Percentiles rank a stretch among this genome's conserved stretches.
Conservation (phyloP, 1,140 invertebrate genomes). For the Achroia grisella region DNA sequence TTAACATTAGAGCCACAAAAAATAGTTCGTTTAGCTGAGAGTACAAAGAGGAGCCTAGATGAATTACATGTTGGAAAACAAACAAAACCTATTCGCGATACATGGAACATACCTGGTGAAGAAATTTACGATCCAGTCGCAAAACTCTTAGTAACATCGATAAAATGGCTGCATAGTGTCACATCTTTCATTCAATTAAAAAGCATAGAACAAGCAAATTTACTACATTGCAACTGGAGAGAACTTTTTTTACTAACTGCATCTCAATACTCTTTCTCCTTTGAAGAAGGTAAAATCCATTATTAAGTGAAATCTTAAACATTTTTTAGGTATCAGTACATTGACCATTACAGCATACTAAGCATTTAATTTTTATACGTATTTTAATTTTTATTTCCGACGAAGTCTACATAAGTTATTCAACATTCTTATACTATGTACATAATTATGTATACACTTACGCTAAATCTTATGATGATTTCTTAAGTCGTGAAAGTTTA, state of each 20-base stretch:
- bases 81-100: background rate
- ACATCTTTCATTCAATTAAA: constrained; percentile 84
- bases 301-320: too few species aligned
- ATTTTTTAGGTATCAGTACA: too few species aligned
- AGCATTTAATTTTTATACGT: too few species aligned
- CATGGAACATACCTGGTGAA: constrained; percentile 2
- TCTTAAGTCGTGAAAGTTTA: too few species aligned
- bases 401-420: too few species aligned
- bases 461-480: too few species aligned
- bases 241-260: constrained; percentile 89
- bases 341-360: too few species aligned
- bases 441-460: too few species aligned
- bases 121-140: constrained; percentile 82
- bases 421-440: too few species aligned
- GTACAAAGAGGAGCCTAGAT: constrained; percentile 8
- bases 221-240: constrained; percentile 87
- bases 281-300: constrained; percentile 81
- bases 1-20: constrained; percentile 16
- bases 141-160: constrained; percentile 83
- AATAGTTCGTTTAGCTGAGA: constrained; percentile 33
- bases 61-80: constrained; percentile 12
- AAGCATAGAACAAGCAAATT: constrained; percentile 79
- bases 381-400: too few species aligned
- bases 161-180: constrained; percentile 86
- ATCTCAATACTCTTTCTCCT: constrained; percentile 84